A percentile compares a stretch with the other conserved stretches of the same genome.
phyloP scores from a whole-genome alignment of 2,113 vertebrate genomes.

The Etia nguti region DNA sequence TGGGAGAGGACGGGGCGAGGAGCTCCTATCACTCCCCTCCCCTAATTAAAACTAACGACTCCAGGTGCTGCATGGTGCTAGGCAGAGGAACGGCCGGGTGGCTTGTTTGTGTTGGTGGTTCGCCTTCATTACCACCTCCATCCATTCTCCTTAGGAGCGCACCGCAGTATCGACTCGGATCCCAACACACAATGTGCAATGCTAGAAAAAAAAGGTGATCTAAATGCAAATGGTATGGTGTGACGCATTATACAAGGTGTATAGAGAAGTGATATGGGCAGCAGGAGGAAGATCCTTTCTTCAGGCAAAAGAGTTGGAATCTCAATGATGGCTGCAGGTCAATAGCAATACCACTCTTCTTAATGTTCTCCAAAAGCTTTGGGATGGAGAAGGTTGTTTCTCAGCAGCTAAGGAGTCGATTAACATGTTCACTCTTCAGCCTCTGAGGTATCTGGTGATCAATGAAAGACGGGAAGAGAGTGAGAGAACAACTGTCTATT shows the following conservation, averaged over 20 bases:
- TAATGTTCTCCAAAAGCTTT: conserved; percentile 31
- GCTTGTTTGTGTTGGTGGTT: conserved; percentile 72
- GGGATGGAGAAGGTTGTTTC: conserved; percentile 1
- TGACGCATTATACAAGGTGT: conserved; percentile 34
- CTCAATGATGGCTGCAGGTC: conserved; percentile 32
- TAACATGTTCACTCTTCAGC: conserved; percentile 47
- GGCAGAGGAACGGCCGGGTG: conserved; percentile 47
- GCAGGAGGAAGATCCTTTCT: conserved; percentile 17
- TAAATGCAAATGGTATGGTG: conserved; percentile 70
- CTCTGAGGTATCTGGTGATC: conserved; percentile 41
- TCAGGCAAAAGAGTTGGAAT: conserved; percentile 21
- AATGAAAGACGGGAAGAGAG: conserved; percentile 32
- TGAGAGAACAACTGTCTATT: conserved; percentile 31
- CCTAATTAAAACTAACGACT: conserved; percentile 79
- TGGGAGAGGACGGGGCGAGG: conserved; percentile 23
- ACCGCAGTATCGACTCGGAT: conserved; percentile 54
- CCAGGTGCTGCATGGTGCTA: conserved; percentile 54
- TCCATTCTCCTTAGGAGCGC: conserved; percentile 70
- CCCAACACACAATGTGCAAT: conserved; percentile 19
- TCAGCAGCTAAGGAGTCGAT: conserved; percentile 40
- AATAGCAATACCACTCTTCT: conserved; percentile 15
- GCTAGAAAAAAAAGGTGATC: conserved; percentile 44
- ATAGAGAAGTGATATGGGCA: conserved; percentile 20
- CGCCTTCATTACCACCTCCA: conserved; percentile 69
- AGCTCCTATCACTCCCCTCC: conserved; percentile 51